Evolutionary conservation across 2,888 invertebrate species (phyloP), one percentile per base, ranked within the genome.

Genomic region (Agrochola lota): DNA sequence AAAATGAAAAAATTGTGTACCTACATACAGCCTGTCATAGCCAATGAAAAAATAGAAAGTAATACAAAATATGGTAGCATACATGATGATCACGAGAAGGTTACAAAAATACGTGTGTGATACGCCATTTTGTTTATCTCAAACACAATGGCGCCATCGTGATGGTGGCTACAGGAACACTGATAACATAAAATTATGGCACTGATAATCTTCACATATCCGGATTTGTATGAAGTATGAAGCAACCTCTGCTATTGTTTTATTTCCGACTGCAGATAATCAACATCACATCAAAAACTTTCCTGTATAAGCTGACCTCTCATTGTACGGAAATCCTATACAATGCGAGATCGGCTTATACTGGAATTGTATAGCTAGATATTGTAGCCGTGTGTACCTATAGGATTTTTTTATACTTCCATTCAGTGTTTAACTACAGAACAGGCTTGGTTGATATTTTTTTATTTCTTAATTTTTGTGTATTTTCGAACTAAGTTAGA

Each of bases 61-160:
- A 26, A 57, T n/a, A 66, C 57, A 60, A 66, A 57, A 30, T 59
- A 52, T 52, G 20, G 64, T 66, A n/a, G 17, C 57, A 69, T n/a
- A n/a, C 35, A 69, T 57, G 57, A 69, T 40, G 40, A 46, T 8
- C 20, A 26, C 23, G 68, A 64, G 23, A 43, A 59, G 8, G 20
- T 35, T 63, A 43, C 30, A 64, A 66, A 52, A 70, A 55, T 55
- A 63, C 78, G 66, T 66, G 71, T 9, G 70, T 67, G 70, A 55
- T 26, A 81, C n/a, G n/a, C n/a, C n/a, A n/a, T n/a, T n/a, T n/a
- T n/a, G 70, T 76, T 83, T 83, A 85, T 85, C 86, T 73, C 43
- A 20, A 64, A 74, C 30, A 84, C 86, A 85, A 85, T 83, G 63
- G 71, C n/a, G n/a, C 46, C 26, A 84, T 84, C 83, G 71, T 69